A percentile compares a stretch with the other conserved stretches of the same genome.
Evolutionary conservation across 2,797 vertebrate genomes (phyloP).

Genomic region (Glossophaga mutica): DNA sequence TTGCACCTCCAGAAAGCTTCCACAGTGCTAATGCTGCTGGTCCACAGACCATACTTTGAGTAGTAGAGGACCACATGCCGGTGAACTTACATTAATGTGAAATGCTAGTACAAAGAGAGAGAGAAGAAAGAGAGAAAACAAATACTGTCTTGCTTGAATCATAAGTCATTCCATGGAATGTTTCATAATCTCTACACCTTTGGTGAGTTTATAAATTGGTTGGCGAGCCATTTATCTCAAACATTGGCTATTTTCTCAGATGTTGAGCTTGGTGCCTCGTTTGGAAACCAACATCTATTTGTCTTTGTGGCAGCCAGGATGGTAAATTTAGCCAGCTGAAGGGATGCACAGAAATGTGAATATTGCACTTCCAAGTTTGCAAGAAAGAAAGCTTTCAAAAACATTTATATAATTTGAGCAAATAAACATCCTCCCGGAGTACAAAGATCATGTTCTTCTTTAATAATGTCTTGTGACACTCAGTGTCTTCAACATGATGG

Average conservation of each 20-base stretch:
- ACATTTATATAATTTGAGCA: conserved; percentile 26
- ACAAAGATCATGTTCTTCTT: neutral
- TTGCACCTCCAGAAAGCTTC: neutral
- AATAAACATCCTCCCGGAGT: neutral
- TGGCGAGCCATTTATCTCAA: conserved; percentile 60
- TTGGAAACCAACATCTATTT: conserved; percentile 63
- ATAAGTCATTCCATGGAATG: conserved; percentile 12
- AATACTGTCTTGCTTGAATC: neutral
- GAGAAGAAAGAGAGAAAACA: neutral
- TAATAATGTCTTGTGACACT: neutral
- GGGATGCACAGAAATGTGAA: conserved; percentile 44
- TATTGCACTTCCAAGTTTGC: conserved; percentile 18
- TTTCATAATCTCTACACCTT: conserved; percentile 45
- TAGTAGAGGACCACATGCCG: neutral
- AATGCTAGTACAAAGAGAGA: neutral
- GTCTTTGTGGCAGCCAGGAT: conserved; percentile 52
- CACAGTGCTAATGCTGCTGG: neutral
- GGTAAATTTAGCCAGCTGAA: conserved; percentile 29
- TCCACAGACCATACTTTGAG: neutral
- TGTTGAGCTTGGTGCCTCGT: conserved; percentile 19
- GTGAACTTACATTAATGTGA: neutral
- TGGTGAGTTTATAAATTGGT: conserved; percentile 42
- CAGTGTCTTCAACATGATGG: neutral
- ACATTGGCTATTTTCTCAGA: conserved; percentile 67
- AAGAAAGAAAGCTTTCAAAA: conserved; percentile 34